Evolutionary conservation across 2,113 vertebrate genomes (phyloP), one percentile per base, ranked within the genome.

Genomic region (Mungos mungo): DNA sequence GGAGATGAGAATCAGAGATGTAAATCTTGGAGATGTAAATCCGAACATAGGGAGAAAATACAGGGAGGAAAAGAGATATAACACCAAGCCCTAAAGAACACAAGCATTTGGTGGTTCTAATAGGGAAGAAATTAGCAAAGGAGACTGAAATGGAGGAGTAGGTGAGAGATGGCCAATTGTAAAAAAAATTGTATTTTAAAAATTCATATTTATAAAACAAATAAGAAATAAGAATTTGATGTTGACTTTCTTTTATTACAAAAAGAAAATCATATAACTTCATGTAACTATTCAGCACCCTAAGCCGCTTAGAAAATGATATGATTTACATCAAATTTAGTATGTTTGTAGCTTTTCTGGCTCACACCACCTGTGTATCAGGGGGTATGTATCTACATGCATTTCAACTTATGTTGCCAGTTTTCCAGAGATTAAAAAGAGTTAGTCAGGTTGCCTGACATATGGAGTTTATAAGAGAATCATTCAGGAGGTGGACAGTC

Each of bases 101-200:
- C 35, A 21, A n/a, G 4, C 14, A 68, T 45, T 71, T 77, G 38
- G 15, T 27, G 76, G 69, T 8, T 52, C 52, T 23, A 50, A 33
- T 27, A 65, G 5, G 52, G 41, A 81, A 80, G 14, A 35, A 88
- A 63, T 14, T 68, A 27, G 38, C 81, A 88, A 84, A 57, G 54
- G 13, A 86, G 31, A 38, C n/a, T 13, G 33, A 94, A 54, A 41
- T 12, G 5, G 74, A 45, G 4, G 47, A 35, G 18, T 57, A 68
- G 3, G 5, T 23, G 52, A 23, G n/a, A 63, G 11, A 71, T 54
- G 16, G 12, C 4, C 23, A 35, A 60, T 33, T 21, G 4, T 76
- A 93, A 81, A 52, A 88, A 52, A 96, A 94, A 66, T 21, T 35
- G 1, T 68, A 47, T 79, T 93, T 92, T 12, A 50, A 92, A 80